phyloP scores from a whole-genome alignment of 2,113 vertebrate species.

The Sceloporus undulatus region DNA sequence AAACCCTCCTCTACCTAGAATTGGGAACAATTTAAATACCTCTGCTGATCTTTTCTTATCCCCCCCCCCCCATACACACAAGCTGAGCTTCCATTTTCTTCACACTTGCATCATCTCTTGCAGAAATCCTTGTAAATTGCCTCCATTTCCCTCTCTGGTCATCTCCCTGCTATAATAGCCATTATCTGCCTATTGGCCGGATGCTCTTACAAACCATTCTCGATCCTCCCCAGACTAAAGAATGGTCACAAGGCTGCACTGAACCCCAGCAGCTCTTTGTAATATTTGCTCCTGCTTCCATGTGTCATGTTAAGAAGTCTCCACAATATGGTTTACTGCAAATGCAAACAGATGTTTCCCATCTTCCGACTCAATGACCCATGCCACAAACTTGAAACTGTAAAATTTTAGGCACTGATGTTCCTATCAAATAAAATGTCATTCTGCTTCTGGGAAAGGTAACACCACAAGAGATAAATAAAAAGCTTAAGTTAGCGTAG shows the following conservation, averaged over 20 bases:
- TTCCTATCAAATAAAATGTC: slow-evolving; percentile 76
- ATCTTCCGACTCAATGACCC: slow-evolving; percentile 67
- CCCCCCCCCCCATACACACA: not conserved
- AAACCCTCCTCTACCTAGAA: not conserved
- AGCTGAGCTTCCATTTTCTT: not conserved
- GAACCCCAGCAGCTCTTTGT: slow-evolving; percentile 50
- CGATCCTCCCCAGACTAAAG: slow-evolving; percentile 52
- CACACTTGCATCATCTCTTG: not conserved
- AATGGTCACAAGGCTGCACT: slow-evolving; percentile 40
- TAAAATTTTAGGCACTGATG: slow-evolving; percentile 58
- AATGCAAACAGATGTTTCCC: slow-evolving; percentile 73
- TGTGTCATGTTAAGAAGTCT: slow-evolving; percentile 44
- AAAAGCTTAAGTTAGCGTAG: slow-evolving; percentile 65
- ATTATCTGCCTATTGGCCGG: slow-evolving; percentile 55
- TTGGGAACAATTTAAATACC: not conserved
- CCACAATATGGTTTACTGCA: slow-evolving; percentile 61
- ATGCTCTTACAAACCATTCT: slow-evolving; percentile 53
- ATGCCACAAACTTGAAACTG: slow-evolving; percentile 65
- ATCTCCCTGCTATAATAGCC: slow-evolving; percentile 33
- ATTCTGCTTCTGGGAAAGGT: slow-evolving; percentile 57
- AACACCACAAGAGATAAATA: slow-evolving; percentile 53
- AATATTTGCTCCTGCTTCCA: slow-evolving; percentile 24
- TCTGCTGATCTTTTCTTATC: not conserved
- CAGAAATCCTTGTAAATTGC: not conserved
- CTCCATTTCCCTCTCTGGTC: not conserved